Evolutionary conservation across 2,113 vertebrate genomes (phyloP).

Genomic region (Xiphias gladius): DNA sequence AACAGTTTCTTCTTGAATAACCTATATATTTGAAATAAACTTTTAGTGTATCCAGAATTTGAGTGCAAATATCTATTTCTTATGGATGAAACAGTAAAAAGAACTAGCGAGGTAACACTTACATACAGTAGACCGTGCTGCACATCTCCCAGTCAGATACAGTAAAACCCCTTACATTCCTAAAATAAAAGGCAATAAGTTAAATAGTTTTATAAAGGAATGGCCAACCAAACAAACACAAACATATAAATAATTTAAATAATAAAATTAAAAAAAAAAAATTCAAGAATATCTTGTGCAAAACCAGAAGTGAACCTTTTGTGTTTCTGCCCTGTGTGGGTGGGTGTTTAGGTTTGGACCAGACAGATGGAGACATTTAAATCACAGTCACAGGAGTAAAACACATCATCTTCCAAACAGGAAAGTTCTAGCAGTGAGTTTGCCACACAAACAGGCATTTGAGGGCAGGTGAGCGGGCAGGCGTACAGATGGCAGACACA

Average conservation of each 20-base stretch:
- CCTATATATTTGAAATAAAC: constrained; percentile 81
- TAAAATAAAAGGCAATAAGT: constrained; percentile 91
- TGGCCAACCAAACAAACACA: constrained; percentile 81
- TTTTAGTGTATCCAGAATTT: constrained; percentile 84
- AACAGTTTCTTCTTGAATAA: constrained; percentile 86
- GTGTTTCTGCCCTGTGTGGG: constrained; percentile 78
- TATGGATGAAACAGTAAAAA: constrained; percentile 82
- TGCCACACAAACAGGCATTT: constrained; percentile 81
- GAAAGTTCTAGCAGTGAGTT: constrained; percentile 77
- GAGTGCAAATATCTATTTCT: constrained; percentile 85
- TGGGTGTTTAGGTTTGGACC: constrained; percentile 59
- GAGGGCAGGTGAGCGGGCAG: constrained; percentile 80
- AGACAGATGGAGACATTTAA: constrained; percentile 78
- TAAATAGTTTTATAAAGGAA: constrained; percentile 82
- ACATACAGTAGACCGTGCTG: constrained; percentile 77
- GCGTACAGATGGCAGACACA: constrained; percentile 75
- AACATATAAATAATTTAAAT: constrained; percentile 78
- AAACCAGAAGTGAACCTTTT: constrained; percentile 81
- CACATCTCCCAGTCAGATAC: constrained; percentile 86
- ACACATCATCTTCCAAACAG: constrained; percentile 75
- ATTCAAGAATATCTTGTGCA: constrained; percentile 83
- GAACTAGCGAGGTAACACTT: constrained; percentile 80
- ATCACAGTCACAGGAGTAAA: constrained; percentile 77
- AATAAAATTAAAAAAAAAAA: constrained; percentile 52
- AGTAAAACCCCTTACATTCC: constrained; percentile 89